Conservation (phyloP, 2,113 vertebrate genomes). For the Misgurnus mizolepis region DNA sequence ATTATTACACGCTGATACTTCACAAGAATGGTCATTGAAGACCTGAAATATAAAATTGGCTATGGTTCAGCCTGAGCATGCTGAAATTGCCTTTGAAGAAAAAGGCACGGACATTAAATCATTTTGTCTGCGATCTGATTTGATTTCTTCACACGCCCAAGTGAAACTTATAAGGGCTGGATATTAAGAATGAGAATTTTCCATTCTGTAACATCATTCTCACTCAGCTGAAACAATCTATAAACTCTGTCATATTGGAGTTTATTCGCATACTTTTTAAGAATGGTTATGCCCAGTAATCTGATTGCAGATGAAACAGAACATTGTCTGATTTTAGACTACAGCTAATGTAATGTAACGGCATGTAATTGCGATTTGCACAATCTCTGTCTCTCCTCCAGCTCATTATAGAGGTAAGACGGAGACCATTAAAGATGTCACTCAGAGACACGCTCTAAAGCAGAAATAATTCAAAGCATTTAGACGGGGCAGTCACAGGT, state of each 20-base stretch:
- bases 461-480: slow-evolving; percentile 40
- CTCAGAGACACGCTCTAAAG: slow-evolving; percentile 40
- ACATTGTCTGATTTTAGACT: slow-evolving; percentile 35
- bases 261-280: slow-evolving; percentile 41
- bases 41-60: neutral
- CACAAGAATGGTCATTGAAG: slow-evolving; percentile 5
- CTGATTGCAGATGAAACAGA: slow-evolving; percentile 32
- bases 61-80: neutral
- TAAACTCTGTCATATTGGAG: slow-evolving; percentile 29
- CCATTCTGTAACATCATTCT: neutral
- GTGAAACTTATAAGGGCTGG: neutral
- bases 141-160: neutral
- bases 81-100: neutral
- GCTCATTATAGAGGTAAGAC: slow-evolving; percentile 46
- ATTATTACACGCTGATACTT: neutral
- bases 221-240: slow-evolving; percentile 9
- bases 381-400: slow-evolving; percentile 26
- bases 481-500: slow-evolving; percentile 25
- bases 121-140: neutral
- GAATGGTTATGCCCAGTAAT: slow-evolving; percentile 44
- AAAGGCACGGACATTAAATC: neutral
- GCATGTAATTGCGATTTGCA: slow-evolving; percentile 52
- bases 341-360: slow-evolving; percentile 29
- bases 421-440: slow-evolving; percentile 34
- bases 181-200: neutral